Evolutionary conservation across 2,888 invertebrate genomes (phyloP).

Genomic region (Tiphia femorata): DNA sequence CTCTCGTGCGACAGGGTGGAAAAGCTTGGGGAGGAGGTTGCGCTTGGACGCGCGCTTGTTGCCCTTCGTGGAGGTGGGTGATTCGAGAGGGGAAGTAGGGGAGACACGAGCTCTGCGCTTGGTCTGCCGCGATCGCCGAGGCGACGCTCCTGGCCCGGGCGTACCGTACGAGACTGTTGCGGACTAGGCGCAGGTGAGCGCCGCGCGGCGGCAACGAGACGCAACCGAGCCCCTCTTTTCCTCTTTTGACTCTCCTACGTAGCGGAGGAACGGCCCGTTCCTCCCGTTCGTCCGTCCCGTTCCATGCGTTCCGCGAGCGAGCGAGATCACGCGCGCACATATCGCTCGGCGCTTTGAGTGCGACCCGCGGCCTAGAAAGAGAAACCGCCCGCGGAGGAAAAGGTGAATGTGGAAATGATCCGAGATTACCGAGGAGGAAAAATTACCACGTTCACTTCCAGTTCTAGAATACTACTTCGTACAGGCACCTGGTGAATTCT

Average conservation of each 20-base stretch:
- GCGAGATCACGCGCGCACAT: neutral
- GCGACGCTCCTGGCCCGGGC: constrained; percentile 44
- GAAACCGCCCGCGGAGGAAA: too few relatives aligned
- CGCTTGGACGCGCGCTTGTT: too few relatives aligned
- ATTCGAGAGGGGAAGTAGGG: constrained; percentile 27
- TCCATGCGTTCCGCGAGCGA: constrained; percentile 14
- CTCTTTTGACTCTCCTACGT: constrained; percentile 42
- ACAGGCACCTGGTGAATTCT: too few relatives aligned
- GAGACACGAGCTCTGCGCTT: constrained; percentile 26
- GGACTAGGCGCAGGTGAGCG: constrained; percentile 52
- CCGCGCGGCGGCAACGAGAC: constrained; percentile 52
- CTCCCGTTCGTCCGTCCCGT: too few relatives aligned
- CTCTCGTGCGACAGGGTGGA: too few relatives aligned
- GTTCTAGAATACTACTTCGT: too few relatives aligned
- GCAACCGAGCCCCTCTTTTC: constrained; percentile 52
- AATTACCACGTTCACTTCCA: too few relatives aligned
- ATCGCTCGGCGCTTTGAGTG: too few relatives aligned
- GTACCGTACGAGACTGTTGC: constrained; percentile 52
- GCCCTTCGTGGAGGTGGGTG: constrained; percentile 43
- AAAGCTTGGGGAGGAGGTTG: constrained; percentile 16
- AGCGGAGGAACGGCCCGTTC: constrained; percentile 18
- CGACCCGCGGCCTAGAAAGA: too few relatives aligned
- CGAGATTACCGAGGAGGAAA: too few relatives aligned
- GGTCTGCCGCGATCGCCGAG: constrained; percentile 42
- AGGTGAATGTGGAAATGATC: too few relatives aligned